Evolutionary conservation across 2,113 vertebrate genomes (phyloP).

Genomic region (Limanda limanda): DNA sequence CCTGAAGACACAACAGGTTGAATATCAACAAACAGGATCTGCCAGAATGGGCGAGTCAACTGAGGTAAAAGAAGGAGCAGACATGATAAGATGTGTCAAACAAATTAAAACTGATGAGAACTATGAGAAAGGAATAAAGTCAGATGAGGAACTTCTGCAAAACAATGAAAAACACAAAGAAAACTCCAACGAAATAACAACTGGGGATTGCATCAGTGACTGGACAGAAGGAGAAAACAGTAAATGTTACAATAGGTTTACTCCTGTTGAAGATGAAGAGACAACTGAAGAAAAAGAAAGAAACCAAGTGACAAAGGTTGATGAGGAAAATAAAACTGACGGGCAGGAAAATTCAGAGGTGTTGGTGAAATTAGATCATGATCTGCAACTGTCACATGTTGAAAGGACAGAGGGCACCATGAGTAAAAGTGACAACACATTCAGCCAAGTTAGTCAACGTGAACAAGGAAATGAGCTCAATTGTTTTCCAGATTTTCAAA

Average conservation of each 20-base stretch:
- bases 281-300: constrained; percentile 1
- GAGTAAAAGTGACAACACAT: not conserved
- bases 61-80: constrained; percentile 7
- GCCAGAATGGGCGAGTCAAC: not conserved
- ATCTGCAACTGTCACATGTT: constrained; percentile 7
- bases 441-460: not conserved
- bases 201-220: not conserved
- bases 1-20: constrained; percentile 4
- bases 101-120: constrained; percentile 8
- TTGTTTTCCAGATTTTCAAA: constrained; percentile 7
- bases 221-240: not conserved
- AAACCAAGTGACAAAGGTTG: not conserved
- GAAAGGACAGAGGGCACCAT: constrained; percentile 5
- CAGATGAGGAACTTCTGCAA: not conserved
- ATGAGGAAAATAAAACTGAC: constrained; percentile 1
- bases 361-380: not conserved
- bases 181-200: not conserved
- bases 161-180: constrained; percentile 5
- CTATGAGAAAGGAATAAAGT: not conserved
- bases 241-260: not conserved
- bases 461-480: constrained; percentile 6
- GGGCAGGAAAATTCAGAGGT: not conserved
- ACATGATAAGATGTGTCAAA: constrained; percentile 5
- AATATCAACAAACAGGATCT: constrained; percentile 10
- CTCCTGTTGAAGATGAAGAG: not conserved